A percentile compares a stretch with the other conserved stretches of the same genome.
phyloP scores from a whole-genome alignment of 2,113 vertebrate species.

The Mesocricetus auratus region DNA sequence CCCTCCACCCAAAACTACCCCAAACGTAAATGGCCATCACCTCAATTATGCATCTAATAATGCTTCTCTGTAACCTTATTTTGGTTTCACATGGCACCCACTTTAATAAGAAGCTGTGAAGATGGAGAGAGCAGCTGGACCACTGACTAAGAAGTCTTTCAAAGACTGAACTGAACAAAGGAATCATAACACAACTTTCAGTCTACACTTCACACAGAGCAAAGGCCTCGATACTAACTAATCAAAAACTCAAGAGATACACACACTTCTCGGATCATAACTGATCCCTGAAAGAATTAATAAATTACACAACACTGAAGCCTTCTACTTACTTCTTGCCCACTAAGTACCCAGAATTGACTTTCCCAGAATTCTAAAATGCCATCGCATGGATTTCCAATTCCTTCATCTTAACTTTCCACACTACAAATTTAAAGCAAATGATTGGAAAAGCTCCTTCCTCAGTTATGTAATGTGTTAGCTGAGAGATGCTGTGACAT shows the following conservation, averaged over 20 bases:
- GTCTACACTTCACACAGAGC: neutral
- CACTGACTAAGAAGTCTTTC: neutral
- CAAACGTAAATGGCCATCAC: neutral
- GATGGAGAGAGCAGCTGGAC: neutral
- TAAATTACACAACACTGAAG: neutral
- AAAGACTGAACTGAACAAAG: neutral
- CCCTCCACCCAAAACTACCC: fast-evolving
- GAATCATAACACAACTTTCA: neutral
- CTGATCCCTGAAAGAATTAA: neutral
- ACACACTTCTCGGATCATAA: neutral
- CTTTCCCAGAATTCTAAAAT: neutral
- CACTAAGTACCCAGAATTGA: neutral
- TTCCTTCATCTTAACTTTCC: neutral
- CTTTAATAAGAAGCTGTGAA: constrained; percentile 21
- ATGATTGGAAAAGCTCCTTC: neutral
- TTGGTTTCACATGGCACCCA: neutral
- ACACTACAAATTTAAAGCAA: neutral
- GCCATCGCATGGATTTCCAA: neutral
- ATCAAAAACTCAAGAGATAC: neutral
- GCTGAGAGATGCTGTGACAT: neutral
- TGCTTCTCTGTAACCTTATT: neutral
- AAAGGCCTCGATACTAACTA: neutral
- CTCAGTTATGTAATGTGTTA: neutral
- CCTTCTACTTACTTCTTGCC: neutral
- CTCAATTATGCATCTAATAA: neutral